Conservation (phyloP, 1,140 invertebrate species). For the Batillaria attramentaria region DNA sequence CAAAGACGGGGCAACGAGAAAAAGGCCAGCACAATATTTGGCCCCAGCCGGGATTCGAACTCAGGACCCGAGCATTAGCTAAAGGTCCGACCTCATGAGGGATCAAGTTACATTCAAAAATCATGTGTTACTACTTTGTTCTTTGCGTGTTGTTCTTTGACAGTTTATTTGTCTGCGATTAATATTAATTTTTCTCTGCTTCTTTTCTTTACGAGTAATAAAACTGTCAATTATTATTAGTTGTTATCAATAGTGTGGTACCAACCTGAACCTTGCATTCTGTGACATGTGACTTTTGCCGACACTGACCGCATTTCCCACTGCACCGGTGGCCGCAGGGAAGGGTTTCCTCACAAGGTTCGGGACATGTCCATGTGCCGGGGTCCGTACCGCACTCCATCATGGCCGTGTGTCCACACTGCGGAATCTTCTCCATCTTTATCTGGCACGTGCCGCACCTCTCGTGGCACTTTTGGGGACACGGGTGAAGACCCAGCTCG, state of each 20-base stretch:
- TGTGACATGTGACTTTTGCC: conserved; percentile 75
- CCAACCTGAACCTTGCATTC: conserved; percentile 41
- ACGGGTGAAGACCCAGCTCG: conserved; percentile 77
- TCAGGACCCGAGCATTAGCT: too few relatives aligned
- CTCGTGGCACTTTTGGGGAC: conserved; percentile 78
- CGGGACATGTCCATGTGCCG: conserved; percentile 70
- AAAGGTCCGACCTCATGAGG: too few relatives aligned
- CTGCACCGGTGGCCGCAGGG: conserved; percentile 72
- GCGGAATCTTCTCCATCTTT: conserved; percentile 82
- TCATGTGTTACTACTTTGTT: too few relatives aligned
- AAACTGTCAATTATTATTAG: too few relatives aligned
- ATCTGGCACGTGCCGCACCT: conserved; percentile 81
- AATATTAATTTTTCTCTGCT: not conserved
- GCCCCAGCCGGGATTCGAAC: too few relatives aligned
- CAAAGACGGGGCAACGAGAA: too few relatives aligned
- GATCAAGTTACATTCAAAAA: too few relatives aligned
- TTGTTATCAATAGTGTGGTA: too few relatives aligned
- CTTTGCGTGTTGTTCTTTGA: not conserved
- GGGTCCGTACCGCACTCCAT: conserved; percentile 66
- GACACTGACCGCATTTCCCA: conserved; percentile 76
- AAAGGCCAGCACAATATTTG: too few relatives aligned
- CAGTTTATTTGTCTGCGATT: not conserved
- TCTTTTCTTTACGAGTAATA: not conserved
- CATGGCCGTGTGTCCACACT: conserved; percentile 62
- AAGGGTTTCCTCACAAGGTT: conserved; percentile 50